Evolutionary conservation across 2,113 vertebrate genomes (phyloP).

Genomic region (Strix aluco): DNA sequence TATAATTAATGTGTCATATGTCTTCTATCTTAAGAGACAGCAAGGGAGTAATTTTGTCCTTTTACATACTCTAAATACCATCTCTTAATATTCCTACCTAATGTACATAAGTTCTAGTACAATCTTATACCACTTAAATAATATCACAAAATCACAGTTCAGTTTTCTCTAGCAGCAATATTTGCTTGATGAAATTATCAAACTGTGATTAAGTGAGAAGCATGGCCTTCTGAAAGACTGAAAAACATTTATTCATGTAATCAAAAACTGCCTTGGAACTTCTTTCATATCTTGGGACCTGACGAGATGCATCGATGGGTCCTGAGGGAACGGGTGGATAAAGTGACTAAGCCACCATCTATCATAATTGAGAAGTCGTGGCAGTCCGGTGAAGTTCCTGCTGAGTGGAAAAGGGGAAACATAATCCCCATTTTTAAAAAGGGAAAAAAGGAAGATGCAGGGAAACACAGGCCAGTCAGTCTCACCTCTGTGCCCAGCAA

Average conservation of each 20-base stretch:
- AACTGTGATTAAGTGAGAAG: neutral
- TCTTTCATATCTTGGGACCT: neutral
- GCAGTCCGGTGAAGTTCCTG: too few species aligned
- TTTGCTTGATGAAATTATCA: neutral
- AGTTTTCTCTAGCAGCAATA: neutral
- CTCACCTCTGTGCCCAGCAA: too few species aligned
- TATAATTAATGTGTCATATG: neutral
- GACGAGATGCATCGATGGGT: too few species aligned
- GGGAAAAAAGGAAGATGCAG: too few species aligned
- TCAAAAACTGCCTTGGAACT: neutral
- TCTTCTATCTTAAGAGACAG: neutral
- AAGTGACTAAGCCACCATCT: too few species aligned
- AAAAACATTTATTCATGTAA: neutral
- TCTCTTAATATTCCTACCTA: neutral
- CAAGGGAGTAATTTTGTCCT: neutral
- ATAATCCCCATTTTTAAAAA: too few species aligned
- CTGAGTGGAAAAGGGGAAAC: too few species aligned
- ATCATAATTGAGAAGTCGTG: too few species aligned
- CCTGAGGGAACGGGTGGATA: too few species aligned
- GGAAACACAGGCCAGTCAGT: too few species aligned
- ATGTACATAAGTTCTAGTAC: neutral
- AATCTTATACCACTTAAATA: neutral
- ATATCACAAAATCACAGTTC: neutral
- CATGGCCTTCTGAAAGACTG: neutral
- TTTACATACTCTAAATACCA: neutral